Percentiles rank a stretch among this genome's conserved stretches.
Evolutionary conservation across 2,113 vertebrate species (phyloP).

Genomic region (Mystacornis crossleyi): DNA sequence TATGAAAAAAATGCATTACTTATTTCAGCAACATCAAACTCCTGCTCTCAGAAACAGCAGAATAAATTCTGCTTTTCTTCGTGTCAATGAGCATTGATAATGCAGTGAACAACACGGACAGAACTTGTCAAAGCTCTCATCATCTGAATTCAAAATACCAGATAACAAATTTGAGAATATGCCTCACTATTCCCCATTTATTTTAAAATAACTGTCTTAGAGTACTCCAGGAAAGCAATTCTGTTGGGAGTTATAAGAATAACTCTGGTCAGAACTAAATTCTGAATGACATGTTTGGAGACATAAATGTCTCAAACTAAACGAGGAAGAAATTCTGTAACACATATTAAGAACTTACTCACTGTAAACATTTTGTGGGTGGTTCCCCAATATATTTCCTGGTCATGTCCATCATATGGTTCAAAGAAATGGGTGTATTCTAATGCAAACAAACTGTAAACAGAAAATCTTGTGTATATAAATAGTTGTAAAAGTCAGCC

Average conservation of each 20-base stretch:
- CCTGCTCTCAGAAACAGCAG: background rate
- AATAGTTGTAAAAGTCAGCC: background rate
- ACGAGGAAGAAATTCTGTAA: background rate
- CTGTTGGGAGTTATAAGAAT: background rate
- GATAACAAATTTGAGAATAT: background rate
- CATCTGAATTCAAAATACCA: background rate
- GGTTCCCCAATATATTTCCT: background rate
- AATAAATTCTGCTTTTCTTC: background rate
- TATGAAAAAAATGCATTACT: background rate
- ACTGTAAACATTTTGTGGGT: background rate
- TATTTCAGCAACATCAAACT: background rate
- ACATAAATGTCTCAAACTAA: background rate
- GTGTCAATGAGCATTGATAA: background rate
- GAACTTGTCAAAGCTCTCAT: background rate
- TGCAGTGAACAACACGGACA: background rate
- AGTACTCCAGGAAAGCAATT: background rate
- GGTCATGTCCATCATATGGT: background rate
- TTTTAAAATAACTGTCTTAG: background rate
- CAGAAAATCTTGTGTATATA: background rate
- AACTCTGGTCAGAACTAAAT: background rate
- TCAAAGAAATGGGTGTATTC: background rate
- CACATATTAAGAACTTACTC: background rate
- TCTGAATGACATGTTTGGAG: background rate
- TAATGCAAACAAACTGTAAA: background rate
- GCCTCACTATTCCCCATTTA: background rate